phyloP scores from a whole-genome alignment of 64 coral and sea anemone genomes.

The Stichodactyla mertensii region DNA sequence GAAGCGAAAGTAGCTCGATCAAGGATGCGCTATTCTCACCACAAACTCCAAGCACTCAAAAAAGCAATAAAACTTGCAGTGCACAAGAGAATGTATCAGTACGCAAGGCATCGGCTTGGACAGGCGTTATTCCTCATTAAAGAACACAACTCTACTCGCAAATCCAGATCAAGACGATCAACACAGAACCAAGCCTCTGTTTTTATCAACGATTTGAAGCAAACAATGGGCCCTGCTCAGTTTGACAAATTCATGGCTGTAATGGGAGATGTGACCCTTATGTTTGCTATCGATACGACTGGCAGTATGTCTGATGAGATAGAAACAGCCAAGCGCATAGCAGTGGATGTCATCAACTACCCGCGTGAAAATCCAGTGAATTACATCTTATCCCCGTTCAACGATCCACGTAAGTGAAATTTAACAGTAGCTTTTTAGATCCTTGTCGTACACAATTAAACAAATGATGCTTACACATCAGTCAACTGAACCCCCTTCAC shows the following conservation, averaged over 20 bases:
- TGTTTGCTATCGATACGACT: constrained; percentile 38
- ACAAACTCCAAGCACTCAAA: neutral
- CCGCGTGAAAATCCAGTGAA: constrained; percentile 22
- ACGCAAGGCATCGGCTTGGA: constrained; percentile 14
- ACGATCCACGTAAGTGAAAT: constrained; percentile 27
- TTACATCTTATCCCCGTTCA: constrained; percentile 39
- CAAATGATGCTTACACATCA: too few relatives aligned
- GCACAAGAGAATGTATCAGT: neutral
- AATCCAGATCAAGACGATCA: neutral
- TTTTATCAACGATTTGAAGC: constrained; percentile 5
- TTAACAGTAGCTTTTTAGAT: neutral
- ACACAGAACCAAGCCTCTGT: neutral
- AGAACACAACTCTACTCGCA: neutral
- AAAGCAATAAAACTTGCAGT: constrained; percentile 13
- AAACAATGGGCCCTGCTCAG: neutral
- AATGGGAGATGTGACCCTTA: constrained; percentile 19
- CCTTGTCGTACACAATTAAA: neutral
- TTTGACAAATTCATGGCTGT: constrained; percentile 44
- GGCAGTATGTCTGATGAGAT: constrained; percentile 39
- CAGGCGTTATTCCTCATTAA: constrained; percentile 15
- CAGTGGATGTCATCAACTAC: constrained; percentile 31
- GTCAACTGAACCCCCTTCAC: too few relatives aligned
- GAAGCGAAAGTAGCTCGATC: constrained; percentile 39
- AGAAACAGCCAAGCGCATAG: constrained; percentile 28
- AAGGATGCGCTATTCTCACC: neutral